These are phyloP conservation scores for Raja brachyura DNA, from an alignment of 2,113 vertebrate genomes.

Conservation along the genomic window DNA sequence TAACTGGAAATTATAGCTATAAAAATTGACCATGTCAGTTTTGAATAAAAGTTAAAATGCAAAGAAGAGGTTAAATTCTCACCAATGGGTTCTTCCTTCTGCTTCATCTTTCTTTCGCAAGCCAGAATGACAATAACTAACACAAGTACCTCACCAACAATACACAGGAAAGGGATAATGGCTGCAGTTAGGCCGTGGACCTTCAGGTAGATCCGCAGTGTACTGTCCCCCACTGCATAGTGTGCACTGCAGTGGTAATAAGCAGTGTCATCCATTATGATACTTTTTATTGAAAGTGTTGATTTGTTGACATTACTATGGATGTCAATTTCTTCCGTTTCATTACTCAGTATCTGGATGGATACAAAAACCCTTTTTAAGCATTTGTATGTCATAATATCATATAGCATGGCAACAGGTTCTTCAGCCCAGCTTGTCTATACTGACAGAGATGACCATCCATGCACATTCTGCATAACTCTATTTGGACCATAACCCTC, in stretches of 20 bases:
- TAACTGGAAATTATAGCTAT: background rate
- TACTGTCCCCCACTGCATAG: slow-evolving; percentile 55
- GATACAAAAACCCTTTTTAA: background rate
- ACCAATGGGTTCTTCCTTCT: slow-evolving; percentile 49
- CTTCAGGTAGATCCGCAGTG: slow-evolving; percentile 51
- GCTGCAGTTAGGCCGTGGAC: slow-evolving; percentile 69
- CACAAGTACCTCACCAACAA: slow-evolving; percentile 64
- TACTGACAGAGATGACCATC: no score
- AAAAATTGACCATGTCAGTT: background rate
- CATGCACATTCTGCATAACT: no score
- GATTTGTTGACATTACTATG: slow-evolving; percentile 41
- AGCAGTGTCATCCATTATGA: slow-evolving; percentile 58
- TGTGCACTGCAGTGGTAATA: slow-evolving; percentile 65
- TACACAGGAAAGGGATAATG: slow-evolving; percentile 74
- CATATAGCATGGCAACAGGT: no score
- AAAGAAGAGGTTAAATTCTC: background rate
- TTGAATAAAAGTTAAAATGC: background rate
- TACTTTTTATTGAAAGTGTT: slow-evolving; percentile 56
- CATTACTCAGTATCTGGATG: slow-evolving; percentile 6
- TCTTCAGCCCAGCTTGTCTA: no score
- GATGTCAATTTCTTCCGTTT: background rate
- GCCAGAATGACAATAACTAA: slow-evolving; percentile 64
- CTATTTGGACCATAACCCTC: no score
- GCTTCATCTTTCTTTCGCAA: slow-evolving; percentile 61
- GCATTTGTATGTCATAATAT: background rate